Percentiles rank a stretch among this genome's conserved stretches.
These are phyloP conservation scores for Simalia tracyae DNA, from an alignment of 2,797 vertebrate genomes.

Conservation along the genomic window DNA sequence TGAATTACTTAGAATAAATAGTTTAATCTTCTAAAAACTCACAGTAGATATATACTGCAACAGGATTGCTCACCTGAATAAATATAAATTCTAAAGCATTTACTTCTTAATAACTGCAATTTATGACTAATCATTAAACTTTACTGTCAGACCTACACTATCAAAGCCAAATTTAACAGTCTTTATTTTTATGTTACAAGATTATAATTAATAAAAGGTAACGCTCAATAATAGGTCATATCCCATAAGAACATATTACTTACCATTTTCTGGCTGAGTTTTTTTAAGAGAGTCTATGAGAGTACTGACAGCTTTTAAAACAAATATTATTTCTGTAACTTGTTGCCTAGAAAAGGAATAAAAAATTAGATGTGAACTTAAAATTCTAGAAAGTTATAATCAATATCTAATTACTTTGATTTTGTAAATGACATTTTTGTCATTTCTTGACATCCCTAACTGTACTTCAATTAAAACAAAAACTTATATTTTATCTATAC, in stretches of 20 bases:
- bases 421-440: not conserved
- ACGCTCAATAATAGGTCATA: not conserved
- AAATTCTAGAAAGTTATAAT: conserved; percentile 15
- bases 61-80: not conserved
- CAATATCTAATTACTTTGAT: not conserved
- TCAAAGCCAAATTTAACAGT: not conserved
- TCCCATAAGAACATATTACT: conserved; percentile 61
- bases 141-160: not conserved
- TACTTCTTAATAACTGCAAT: not conserved
- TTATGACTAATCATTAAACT: not conserved
- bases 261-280: conserved; percentile 97
- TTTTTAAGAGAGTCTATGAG: conserved; percentile 99
- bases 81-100: not conserved
- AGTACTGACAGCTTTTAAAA: conserved; percentile 98
- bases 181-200: not conserved
- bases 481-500: conserved; percentile 4
- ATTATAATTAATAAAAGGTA: not conserved
- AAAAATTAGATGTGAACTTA: conserved; percentile 49
- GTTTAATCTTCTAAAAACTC: not conserved
- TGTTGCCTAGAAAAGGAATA: conserved; percentile 85
- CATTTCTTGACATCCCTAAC: not conserved
- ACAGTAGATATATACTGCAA: not conserved
- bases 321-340: conserved; percentile 99
- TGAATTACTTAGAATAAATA: not conserved
- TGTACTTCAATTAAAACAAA: not conserved